Base-by-base conservation (phyloP, 2,888 invertebrate genomes). In the Autographa gamma region DNA sequence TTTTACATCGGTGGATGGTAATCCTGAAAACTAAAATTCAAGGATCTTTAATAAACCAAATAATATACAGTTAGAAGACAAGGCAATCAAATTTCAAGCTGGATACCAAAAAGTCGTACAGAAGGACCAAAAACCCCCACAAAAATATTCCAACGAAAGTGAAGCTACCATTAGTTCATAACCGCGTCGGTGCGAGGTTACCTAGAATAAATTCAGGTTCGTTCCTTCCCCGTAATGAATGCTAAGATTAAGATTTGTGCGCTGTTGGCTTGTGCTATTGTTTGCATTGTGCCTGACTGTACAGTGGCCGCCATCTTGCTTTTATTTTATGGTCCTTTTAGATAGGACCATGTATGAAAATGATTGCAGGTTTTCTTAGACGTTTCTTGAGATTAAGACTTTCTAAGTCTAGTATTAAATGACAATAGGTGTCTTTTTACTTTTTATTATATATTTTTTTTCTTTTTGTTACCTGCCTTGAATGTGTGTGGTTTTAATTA, bases 171-270 rank as follows among this genome's bases (percentile, higher is more conserved):
- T 64, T 58, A 66, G 76, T 79, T 86, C 87, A 89, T 87, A 89
- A 85, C 79, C 83, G 79, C 85, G 89, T 86, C 85, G 83, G 85
- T 81, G 84, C 83, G 83, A 86, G 89, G 90, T 90, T 89, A 88
- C 90, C 92, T 91, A 92, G 93, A 93, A 94, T 93, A 94, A 95
- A 95, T 94, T 92, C 94, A 95, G 95, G 95, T 95, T 93, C 93
- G 90, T 95, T 93, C 91, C 90, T 89, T 87, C 85, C 85, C 89
- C 90, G 89, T 95, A 95, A 95, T 95, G 94, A 95, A 94, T 91
- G 93, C 88, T 92, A 93, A 94, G 93, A 94, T 95, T 95, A 95
- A 95, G 95, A 95, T 94, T 95, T 94, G 94, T 93, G 90, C 91
- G 89, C 91, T 85, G 86, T 88, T 84, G 88, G 91, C 89, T 91